Conservation (phyloP, 2,888 invertebrate species). For the Sclerodermus sp. region DNA sequence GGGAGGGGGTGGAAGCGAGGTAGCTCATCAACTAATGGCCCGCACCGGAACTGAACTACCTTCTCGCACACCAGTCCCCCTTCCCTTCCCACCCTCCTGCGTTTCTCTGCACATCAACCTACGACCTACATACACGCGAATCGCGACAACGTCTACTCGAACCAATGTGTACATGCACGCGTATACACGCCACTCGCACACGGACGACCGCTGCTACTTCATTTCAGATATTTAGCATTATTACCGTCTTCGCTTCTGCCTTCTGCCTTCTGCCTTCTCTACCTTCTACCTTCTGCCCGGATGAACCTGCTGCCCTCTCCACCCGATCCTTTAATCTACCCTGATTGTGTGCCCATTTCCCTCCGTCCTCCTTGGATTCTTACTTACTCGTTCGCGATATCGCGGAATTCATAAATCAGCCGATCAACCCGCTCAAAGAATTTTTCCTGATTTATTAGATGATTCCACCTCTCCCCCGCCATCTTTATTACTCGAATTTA, state of each 20-base stretch:
- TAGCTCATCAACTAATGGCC: slow-evolving; percentile 58
- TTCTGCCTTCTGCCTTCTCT: too few relatives aligned
- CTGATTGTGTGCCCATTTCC: slow-evolving; percentile 15
- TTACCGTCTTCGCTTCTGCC: slow-evolving; percentile 11
- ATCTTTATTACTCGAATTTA: too few relatives aligned
- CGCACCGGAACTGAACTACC: slow-evolving; percentile 53
- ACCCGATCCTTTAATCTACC: slow-evolving; percentile 13
- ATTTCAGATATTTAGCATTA: slow-evolving; percentile 27
- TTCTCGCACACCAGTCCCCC: slow-evolving; percentile 33
- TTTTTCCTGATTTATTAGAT: too few relatives aligned
- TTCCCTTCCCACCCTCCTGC: too few relatives aligned
- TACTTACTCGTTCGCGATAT: slow-evolving; percentile 4
- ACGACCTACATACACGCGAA: too few relatives aligned
- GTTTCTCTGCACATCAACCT: slow-evolving; percentile 4
- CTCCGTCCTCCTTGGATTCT: slow-evolving; percentile 10
- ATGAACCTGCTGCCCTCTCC: slow-evolving; percentile 39
- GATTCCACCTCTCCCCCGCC: too few relatives aligned
- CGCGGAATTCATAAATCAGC: too few relatives aligned
- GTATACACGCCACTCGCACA: too few relatives aligned
- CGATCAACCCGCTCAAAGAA: too few relatives aligned
- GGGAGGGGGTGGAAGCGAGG: slow-evolving; percentile 41
- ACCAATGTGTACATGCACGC: too few relatives aligned
- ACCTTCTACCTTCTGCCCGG: slow-evolving; percentile 13
- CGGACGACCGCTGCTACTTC: slow-evolving; percentile 14
- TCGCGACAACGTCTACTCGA: too few relatives aligned